Percentiles rank a stretch among this genome's conserved stretches.
Evolutionary conservation across 2,888 invertebrate species (phyloP).

Genomic region (Cyclophora punctaria): DNA sequence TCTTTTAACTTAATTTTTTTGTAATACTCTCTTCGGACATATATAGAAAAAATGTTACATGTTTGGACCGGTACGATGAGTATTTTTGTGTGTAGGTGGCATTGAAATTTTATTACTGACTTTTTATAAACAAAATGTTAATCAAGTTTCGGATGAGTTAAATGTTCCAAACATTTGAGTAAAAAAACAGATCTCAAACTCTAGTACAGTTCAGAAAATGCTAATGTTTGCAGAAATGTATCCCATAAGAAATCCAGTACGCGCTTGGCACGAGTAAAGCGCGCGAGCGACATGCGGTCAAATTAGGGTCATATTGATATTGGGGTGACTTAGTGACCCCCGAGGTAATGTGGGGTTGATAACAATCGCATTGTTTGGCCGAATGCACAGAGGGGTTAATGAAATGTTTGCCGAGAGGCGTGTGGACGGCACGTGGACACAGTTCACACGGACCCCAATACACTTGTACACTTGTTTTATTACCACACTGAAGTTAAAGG

Average conservation of each 20-base stretch:
- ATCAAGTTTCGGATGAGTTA: slow-evolving; percentile 47
- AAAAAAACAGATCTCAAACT: too few species aligned
- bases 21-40: slow-evolving; percentile 63
- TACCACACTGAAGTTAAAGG: slow-evolving; percentile 16
- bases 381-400: slow-evolving; percentile 41
- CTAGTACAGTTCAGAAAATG: too few species aligned
- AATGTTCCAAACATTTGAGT: slow-evolving; percentile 9
- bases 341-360: slow-evolving; percentile 31
- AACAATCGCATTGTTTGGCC: slow-evolving; percentile 57
- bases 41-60: slow-evolving; percentile 67
- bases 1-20: slow-evolving; percentile 70
- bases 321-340: slow-evolving; percentile 60
- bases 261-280: slow-evolving; percentile 40
- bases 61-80: slow-evolving; percentile 67
- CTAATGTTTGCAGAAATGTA: too few species aligned
- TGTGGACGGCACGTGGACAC: slow-evolving; percentile 62
- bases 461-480: slow-evolving; percentile 33
- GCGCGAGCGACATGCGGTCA: slow-evolving; percentile 32
- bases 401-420: slow-evolving; percentile 49
- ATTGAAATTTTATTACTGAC: slow-evolving; percentile 53
- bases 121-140: slow-evolving; percentile 63
- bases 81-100: slow-evolving; percentile 70
- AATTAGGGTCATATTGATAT: not conserved
- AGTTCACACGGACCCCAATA: slow-evolving; percentile 39
- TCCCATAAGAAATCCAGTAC: slow-evolving; percentile 1